Evolutionary conservation across 2,888 invertebrate genomes (phyloP), one percentile per base, ranked within the genome.

Genomic region (Hirtodrosophila alboralis): DNA sequence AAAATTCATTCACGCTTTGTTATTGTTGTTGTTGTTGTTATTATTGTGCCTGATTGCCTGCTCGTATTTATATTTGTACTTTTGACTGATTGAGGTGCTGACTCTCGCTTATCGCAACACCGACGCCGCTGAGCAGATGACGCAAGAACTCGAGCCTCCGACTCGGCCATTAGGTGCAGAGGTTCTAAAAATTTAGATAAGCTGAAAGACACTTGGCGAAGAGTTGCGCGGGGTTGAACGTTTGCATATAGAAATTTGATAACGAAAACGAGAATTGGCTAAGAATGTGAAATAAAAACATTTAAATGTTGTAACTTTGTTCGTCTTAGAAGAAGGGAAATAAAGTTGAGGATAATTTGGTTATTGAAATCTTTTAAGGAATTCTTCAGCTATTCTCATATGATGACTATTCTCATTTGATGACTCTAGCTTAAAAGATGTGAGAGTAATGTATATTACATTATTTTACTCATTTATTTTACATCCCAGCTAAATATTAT

Each of bases 41-140:
- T 47, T 52, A 30, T 21, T 53, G 18, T 5, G 18, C 18, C 18
- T 18, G 18, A 18, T 27, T 18, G 41, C 37, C 18, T 38, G 45
- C 44, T 59, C 37, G 40, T 73, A 40, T 84, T 80, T 62, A 44
- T 80, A 54, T 68, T 72, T 58, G 43, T 41, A 38, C 47, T 47
- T 36, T 56, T 65, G 78, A 84, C 84, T 79, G 78, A 79, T 79
- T 79, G 79, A 72, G 74, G 78, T 75, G 66, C 63, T 83, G 57
- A 53, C 73, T 70, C 36, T 40, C 40, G 47, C 83, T 79, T 81
- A 83, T 83, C 79, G 67, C 66, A 37, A 56, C 49, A 61, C 28
- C 18, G 36, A n/a, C 60, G 57, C 43, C 43, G 63, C 48, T 69
- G 44, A 34, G 58, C 45, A 26, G 40, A 67, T 69, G 69, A 69